Evolutionary conservation across 2,888 invertebrate genomes (phyloP).

Genomic region (Clusia tigrina): DNA sequence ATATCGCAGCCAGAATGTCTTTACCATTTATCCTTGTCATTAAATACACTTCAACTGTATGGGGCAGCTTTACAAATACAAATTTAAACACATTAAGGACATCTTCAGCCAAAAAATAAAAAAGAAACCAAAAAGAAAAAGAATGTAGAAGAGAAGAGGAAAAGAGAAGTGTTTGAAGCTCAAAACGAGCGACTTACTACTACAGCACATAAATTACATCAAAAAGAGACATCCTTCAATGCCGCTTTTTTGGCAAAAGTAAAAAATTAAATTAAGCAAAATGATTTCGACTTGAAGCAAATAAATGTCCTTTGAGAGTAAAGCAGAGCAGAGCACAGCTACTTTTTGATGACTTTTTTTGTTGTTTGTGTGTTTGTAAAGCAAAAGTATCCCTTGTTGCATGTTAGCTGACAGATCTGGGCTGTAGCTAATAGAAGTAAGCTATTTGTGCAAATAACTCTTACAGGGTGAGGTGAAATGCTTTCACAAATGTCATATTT

Average conservation of each 20-base stretch:
- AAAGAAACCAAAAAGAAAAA: too few relatives aligned
- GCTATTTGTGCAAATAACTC: background rate
- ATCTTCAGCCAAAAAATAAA: too few relatives aligned
- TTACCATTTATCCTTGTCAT: background rate
- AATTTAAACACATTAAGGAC: background rate
- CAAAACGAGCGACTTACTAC: constrained; percentile 8
- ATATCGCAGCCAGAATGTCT: too few relatives aligned
- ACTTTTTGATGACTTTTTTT: background rate
- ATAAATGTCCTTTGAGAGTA: constrained; percentile 21
- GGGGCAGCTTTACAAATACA: background rate
- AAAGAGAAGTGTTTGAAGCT: background rate
- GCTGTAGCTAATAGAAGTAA: too few relatives aligned
- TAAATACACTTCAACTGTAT: background rate
- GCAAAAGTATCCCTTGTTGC: too few relatives aligned
- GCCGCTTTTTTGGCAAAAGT: constrained; percentile 15
- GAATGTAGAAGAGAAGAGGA: too few relatives aligned
- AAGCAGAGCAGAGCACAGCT: background rate
- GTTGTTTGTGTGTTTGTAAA: too few relatives aligned
- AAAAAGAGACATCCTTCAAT: constrained; percentile 18
- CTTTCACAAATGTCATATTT: too few relatives aligned
- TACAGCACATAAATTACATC: constrained; percentile 19
- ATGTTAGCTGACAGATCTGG: too few relatives aligned
- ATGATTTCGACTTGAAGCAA: constrained; percentile 25
- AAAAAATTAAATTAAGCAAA: constrained; percentile 29
- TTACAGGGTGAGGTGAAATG: background rate